phyloP scores from a whole-genome alignment of 2,888 invertebrate species.

The Beris chalybata region DNA sequence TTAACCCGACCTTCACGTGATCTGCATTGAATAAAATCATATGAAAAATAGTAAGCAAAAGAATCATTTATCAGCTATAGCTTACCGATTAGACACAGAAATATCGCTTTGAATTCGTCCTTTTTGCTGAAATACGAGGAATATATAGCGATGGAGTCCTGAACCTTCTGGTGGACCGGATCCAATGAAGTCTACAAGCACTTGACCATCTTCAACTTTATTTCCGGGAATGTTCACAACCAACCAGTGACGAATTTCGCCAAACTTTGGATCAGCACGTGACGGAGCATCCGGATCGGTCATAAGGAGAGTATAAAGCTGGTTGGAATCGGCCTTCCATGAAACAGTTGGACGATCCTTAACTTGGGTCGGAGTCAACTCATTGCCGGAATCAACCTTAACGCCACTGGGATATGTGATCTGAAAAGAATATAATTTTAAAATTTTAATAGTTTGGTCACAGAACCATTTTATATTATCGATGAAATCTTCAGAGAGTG shows the following conservation, averaged over 20 bases:
- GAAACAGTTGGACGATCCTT: constrained; percentile 48
- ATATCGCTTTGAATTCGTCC: constrained; percentile 53
- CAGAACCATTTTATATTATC: too few species aligned
- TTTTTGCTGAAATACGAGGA: constrained; percentile 74
- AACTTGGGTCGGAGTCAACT: constrained; percentile 68
- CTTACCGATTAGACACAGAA: constrained; percentile 15
- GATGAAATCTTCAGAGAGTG: too few species aligned
- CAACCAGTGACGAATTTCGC: constrained; percentile 92
- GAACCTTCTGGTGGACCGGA: constrained; percentile 80
- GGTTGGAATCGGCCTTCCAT: constrained; percentile 45
- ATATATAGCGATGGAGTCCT: constrained; percentile 79
- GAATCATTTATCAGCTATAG: too few species aligned
- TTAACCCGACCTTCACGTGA: constrained; percentile 54
- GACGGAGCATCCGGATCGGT: constrained; percentile 90
- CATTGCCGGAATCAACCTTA: constrained; percentile 22
- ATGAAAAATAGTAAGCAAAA: too few species aligned
- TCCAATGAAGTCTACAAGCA: constrained; percentile 76
- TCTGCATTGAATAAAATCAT: not conserved
- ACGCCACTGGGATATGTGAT: constrained; percentile 21
- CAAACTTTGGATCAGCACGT: constrained; percentile 73
- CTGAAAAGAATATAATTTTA: constrained; percentile 4
- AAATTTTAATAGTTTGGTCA: too few species aligned
- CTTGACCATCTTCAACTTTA: constrained; percentile 70
- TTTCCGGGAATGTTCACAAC: constrained; percentile 81
- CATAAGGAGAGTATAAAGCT: constrained; percentile 49